These are phyloP conservation scores for Drosophila lacicola DNA, from an alignment of 2,888 invertebrate species.

Conservation along the genomic window DNA sequence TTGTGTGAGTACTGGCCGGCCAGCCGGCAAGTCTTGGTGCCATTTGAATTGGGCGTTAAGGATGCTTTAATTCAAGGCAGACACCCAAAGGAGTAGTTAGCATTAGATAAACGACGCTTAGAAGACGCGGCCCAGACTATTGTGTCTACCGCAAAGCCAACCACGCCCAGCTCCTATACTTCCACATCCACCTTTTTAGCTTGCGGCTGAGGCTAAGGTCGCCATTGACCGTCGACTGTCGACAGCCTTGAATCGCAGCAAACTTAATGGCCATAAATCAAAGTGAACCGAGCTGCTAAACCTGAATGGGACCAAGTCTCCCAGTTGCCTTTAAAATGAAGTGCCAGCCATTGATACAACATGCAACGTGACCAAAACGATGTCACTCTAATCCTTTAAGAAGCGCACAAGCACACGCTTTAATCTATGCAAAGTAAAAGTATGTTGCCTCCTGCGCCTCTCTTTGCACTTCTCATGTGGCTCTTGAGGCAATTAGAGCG, in stretches of 20 bases:
- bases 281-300: constrained; percentile 16
- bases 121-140: constrained; percentile 49
- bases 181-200: neutral
- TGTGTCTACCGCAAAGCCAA: constrained; percentile 22
- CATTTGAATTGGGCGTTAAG: constrained; percentile 49
- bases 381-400: constrained; percentile 27
- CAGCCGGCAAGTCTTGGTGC: neutral
- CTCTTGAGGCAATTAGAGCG: constrained; percentile 9
- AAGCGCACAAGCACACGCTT: constrained; percentile 8
- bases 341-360: constrained; percentile 4
- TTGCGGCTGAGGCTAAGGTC: constrained; percentile 11
- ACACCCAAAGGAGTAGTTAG: constrained; percentile 80
- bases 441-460: neutral
- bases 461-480: neutral
- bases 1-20: constrained; percentile 7
- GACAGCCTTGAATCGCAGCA: constrained; percentile 45
- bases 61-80: constrained; percentile 58
- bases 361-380: constrained; percentile 8
- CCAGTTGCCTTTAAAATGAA: constrained; percentile 1
- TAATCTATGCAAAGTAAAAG: constrained; percentile 12
- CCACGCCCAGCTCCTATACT: neutral
- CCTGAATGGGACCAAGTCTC: constrained; percentile 8
- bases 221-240: constrained; percentile 46
- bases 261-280: constrained; percentile 62
- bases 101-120: constrained; percentile 71